Evolutionary conservation across 2,888 invertebrate species (phyloP), one percentile per base, ranked within the genome.

Genomic region (Cordilura impudica): DNA sequence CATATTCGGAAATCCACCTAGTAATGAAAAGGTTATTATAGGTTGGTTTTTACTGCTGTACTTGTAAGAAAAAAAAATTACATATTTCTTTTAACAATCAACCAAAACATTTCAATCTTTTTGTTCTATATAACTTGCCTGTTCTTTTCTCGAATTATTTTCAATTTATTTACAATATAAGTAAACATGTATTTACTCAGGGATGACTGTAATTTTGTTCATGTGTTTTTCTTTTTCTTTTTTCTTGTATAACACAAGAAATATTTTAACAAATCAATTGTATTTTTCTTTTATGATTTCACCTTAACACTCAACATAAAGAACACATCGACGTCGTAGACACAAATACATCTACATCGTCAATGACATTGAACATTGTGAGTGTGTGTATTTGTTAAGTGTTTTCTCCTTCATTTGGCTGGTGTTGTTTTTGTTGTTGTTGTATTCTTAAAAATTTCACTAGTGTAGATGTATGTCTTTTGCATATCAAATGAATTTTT

Each of bases 251-350:
- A 31, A 47, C 54, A 72, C 43, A n/a, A 66, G 49, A 39, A 66
- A 54, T 74, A 67, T 60, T 79, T 80, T 72, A 61, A 72, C 54
- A 73, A 75, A 78, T 78, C 77, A 78, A 78, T 80, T 78, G 75
- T 53, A 73, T n/a, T n/a, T n/a, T n/a, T n/a, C n/a, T 67, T 81
- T 78, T 75, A 75, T 75, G 78, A 74, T 60, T 77, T 61, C 51
- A 72, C 78, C 61, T 78, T 61, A 72, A 63, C 61, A 53, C 60
- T 14, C 45, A 63, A 14, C 23, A 43, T 29, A 23, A 35, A 16
- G 16, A 63, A 19, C 23, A 2, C 19, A 2, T 49, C 35, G 7
- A 29, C 51, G 16, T 19, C 26, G 35, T 21, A 39, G 65, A 73
- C 58, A 39, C 1, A n/a, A 26, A 26, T 26, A 26, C n/a, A 63